Percentiles rank a stretch among this genome's conserved stretches.
phyloP scores from a whole-genome alignment of 2,797 vertebrate genomes.

The Micropoecilia bifurca region DNA sequence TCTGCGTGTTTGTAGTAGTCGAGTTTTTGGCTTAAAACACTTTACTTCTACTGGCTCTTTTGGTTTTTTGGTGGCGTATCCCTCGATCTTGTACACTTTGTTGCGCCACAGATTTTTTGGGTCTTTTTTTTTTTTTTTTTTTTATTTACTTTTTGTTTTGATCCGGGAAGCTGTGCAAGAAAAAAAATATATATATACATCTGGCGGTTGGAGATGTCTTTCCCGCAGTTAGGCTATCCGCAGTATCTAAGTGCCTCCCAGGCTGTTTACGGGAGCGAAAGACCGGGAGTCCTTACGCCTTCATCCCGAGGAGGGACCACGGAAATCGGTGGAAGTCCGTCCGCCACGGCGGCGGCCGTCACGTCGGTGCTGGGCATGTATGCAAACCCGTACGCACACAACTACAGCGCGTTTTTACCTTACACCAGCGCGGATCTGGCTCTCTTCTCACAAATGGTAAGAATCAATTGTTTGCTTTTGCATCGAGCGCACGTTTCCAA shows the following conservation, averaged over 20 bases:
- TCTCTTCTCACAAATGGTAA: constrained; percentile 98
- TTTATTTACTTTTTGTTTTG: constrained; percentile 39
- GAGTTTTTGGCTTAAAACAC: constrained; percentile 71
- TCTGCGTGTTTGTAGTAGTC: constrained; percentile 56
- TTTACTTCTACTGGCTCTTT: constrained; percentile 51
- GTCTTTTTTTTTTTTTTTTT: constrained; percentile 55
- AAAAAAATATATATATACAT: neutral
- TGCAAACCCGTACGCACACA: constrained; percentile 91
- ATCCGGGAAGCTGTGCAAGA: constrained; percentile 63
- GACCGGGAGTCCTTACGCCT: constrained; percentile 88
- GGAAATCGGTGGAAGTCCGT: constrained; percentile 87
- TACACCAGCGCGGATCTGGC: constrained; percentile 94
- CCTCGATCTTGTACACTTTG: constrained; percentile 20
- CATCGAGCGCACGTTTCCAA: neutral
- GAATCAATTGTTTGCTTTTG: constrained; percentile 33
- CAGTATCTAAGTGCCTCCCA: constrained; percentile 94
- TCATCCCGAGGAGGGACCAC: constrained; percentile 88
- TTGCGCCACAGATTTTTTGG: constrained; percentile 29
- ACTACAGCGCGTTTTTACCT: constrained; percentile 97
- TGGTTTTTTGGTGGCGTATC: constrained; percentile 19
- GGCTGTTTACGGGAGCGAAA: constrained; percentile 91
- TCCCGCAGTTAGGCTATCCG: constrained; percentile 96
- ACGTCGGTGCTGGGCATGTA: constrained; percentile 96
- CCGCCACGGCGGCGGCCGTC: constrained; percentile 87
- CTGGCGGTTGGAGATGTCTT: constrained; percentile 89